Conservation (phyloP, 2,888 invertebrate genomes). For the Ectemnius lituratus region DNA sequence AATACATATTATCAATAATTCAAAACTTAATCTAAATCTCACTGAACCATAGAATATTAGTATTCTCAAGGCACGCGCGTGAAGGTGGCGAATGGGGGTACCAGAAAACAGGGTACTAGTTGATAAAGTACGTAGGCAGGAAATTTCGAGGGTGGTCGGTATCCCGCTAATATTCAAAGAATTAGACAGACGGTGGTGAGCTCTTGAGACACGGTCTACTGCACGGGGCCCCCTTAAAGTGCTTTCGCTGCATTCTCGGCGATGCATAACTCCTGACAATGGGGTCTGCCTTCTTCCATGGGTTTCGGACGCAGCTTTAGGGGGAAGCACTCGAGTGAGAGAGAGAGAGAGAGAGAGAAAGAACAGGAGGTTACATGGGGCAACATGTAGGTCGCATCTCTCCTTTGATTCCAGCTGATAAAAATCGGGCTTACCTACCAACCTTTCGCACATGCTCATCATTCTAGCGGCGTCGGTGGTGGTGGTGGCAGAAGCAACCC, state of each 20-base stretch:
- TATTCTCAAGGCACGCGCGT: constrained; percentile 19
- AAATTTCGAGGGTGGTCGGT: constrained; percentile 54
- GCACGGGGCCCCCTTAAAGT: constrained; percentile 64
- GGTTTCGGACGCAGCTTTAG: constrained; percentile 23
- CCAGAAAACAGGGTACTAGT: neutral
- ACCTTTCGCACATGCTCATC: constrained; percentile 43
- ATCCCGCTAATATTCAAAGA: constrained; percentile 69
- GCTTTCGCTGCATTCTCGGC: constrained; percentile 60
- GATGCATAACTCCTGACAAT: constrained; percentile 56
- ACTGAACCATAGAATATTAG: constrained; percentile 14
- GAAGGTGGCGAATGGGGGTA: too few relatives aligned
- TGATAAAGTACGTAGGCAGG: neutral
- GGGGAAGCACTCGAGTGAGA: constrained; percentile 45
- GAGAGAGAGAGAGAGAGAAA: too few relatives aligned
- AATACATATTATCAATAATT: too few relatives aligned
- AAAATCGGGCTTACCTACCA: constrained; percentile 46
- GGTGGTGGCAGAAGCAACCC: neutral
- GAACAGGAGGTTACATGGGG: constrained; percentile 48
- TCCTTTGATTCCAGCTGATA: constrained; percentile 49
- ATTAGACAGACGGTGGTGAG: constrained; percentile 67
- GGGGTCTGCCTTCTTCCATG: constrained; percentile 38
- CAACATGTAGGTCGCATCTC: constrained; percentile 54
- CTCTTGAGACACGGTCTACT: constrained; percentile 68
- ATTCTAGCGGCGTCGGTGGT: neutral
- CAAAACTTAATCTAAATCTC: too few relatives aligned